Evolutionary conservation across 2,797 vertebrate genomes (phyloP).

Genomic region (Sebastiscus albofasciatus): DNA sequence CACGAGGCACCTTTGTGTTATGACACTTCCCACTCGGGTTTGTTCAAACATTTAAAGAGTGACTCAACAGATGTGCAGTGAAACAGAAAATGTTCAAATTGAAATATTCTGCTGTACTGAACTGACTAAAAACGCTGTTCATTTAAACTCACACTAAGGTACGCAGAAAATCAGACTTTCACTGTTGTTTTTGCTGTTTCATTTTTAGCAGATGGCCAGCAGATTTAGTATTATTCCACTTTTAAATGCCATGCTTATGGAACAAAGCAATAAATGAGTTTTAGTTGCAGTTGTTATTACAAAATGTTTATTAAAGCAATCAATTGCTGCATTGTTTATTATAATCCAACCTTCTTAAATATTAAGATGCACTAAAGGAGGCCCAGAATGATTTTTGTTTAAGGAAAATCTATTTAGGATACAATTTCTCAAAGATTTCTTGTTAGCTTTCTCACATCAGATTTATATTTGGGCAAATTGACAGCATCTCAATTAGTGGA

Average conservation of each 20-base stretch:
- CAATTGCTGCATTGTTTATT: not conserved
- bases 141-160: not conserved
- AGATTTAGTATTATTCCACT: not conserved
- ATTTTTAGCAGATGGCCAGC: not conserved
- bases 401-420: not conserved
- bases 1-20: slow-evolving; percentile 28
- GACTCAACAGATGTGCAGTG: slow-evolving; percentile 57
- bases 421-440: not conserved
- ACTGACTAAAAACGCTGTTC: not conserved
- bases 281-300: not conserved
- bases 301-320: not conserved
- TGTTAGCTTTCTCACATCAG: not conserved
- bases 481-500: slow-evolving; percentile 3
- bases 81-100: slow-evolving; percentile 28
- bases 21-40: slow-evolving; percentile 45
- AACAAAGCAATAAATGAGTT: not conserved
- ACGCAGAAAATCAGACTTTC: not conserved
- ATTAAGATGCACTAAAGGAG: not conserved
- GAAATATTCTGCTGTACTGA: not conserved
- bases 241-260: not conserved
- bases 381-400: not conserved
- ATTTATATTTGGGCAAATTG: slow-evolving; percentile 10
- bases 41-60: slow-evolving; percentile 57
- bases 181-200: not conserved
- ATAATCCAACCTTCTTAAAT: not conserved